Conservation (phyloP, 2,888 invertebrate species). For the Melieria picta region DNA sequence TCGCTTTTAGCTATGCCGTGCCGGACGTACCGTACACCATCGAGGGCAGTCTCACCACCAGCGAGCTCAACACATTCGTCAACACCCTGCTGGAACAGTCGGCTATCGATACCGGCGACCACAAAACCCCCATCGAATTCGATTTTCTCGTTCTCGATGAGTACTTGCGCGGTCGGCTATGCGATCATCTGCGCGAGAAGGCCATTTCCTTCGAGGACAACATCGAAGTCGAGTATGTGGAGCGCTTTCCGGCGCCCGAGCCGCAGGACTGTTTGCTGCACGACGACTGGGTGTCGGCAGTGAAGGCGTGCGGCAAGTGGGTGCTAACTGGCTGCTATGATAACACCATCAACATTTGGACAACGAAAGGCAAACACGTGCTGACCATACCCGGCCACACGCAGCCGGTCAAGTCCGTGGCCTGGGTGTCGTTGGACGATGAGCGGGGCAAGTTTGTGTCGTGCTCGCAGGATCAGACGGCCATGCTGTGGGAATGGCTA, state of each 20-base stretch:
- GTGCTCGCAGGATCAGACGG: slow-evolving; percentile 93
- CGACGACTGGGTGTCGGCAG: slow-evolving; percentile 97
- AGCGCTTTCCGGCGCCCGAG: slow-evolving; percentile 88
- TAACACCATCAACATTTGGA: slow-evolving; percentile 91
- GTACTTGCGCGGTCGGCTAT: slow-evolving; percentile 72
- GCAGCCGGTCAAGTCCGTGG: slow-evolving; percentile 86
- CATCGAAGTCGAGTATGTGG: slow-evolving; percentile 90
- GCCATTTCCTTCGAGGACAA: slow-evolving; percentile 84
- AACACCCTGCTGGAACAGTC: slow-evolving; percentile 74
- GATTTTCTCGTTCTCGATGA: slow-evolving; percentile 91
- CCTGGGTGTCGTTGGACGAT: slow-evolving; percentile 81
- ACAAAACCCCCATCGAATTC: slow-evolving; percentile 70
- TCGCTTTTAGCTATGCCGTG: slow-evolving; percentile 78
- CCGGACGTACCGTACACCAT: slow-evolving; percentile 87
- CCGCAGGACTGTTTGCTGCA: slow-evolving; percentile 93
- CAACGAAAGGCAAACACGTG: slow-evolving; percentile 83
- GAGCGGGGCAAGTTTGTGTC: slow-evolving; percentile 77
- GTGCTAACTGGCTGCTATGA: slow-evolving; percentile 94
- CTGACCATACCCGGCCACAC: slow-evolving; percentile 87
- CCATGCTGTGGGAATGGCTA: slow-evolving; percentile 90
- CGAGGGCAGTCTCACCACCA: slow-evolving; percentile 74
- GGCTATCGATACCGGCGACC: slow-evolving; percentile 24
- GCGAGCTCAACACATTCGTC: slow-evolving; percentile 80
- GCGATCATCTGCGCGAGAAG: slow-evolving; percentile 80
- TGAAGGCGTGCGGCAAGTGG: slow-evolving; percentile 78